Percentiles rank a stretch among this genome's conserved stretches.
phyloP scores from a whole-genome alignment of 2,113 vertebrate genomes.

The Coregonus clupeaformis region DNA sequence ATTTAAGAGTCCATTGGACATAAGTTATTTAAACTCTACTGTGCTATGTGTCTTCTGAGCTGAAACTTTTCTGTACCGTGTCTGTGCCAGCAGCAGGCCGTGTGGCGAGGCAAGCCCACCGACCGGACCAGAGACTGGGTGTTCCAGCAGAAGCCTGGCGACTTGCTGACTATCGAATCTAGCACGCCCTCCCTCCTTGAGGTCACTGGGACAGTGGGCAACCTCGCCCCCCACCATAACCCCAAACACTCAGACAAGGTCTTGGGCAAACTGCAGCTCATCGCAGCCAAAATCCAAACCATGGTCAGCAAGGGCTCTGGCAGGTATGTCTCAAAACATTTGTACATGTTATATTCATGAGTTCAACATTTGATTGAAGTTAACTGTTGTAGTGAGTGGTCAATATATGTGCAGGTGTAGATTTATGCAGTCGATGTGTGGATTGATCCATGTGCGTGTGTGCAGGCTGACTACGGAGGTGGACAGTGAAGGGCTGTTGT shows the following conservation, averaged over 20 bases:
- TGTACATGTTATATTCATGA: too few relatives aligned
- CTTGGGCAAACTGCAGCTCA: constrained; percentile 76
- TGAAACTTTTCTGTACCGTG: neutral
- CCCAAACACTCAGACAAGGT: constrained; percentile 73
- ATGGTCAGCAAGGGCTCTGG: constrained; percentile 73
- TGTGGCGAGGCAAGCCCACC: constrained; percentile 27
- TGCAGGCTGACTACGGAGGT: constrained; percentile 78
- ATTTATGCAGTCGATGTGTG: neutral
- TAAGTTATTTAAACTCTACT: too few relatives aligned
- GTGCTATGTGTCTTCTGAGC: too few relatives aligned
- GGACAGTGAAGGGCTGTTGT: constrained; percentile 78
- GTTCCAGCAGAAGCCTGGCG: constrained; percentile 80
- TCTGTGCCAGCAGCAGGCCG: too few relatives aligned
- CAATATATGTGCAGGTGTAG: neutral
- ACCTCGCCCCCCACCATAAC: constrained; percentile 46
- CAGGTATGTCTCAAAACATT: constrained; percentile 68
- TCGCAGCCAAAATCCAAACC: constrained; percentile 76
- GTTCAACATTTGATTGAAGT: too few relatives aligned
- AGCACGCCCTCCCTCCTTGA: constrained; percentile 47
- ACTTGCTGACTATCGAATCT: constrained; percentile 55
- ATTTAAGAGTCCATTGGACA: too few relatives aligned
- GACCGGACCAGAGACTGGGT: constrained; percentile 86
- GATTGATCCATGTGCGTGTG: neutral
- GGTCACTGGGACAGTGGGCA: constrained; percentile 27
- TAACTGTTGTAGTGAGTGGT: neutral